These are phyloP conservation scores for Xanthia icteritia DNA, from an alignment of 2,888 invertebrate species.

Conservation along the genomic window DNA sequence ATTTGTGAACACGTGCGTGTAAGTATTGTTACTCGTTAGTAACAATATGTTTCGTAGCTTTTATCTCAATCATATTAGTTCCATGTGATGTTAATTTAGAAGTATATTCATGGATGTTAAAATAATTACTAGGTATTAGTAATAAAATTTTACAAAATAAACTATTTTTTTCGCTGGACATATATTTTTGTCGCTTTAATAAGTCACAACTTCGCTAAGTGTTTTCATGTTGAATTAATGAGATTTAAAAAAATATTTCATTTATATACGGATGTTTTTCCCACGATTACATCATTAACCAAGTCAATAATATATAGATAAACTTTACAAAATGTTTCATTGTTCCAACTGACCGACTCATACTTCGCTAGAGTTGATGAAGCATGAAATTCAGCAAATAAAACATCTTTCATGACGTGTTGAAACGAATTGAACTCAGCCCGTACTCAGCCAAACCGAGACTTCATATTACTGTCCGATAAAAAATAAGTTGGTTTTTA, in stretches of 20 bases:
- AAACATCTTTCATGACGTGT: constrained; percentile 41
- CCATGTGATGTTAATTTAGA: constrained; percentile 28
- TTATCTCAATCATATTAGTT: constrained; percentile 36
- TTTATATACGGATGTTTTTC: neutral
- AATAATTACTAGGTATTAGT: constrained; percentile 14
- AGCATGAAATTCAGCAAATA: constrained; percentile 54
- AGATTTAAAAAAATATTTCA: neutral
- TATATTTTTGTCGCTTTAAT: constrained; percentile 9
- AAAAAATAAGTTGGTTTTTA: neutral
- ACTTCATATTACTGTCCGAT: neutral
- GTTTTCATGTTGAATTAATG: neutral
- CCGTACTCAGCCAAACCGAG: neutral
- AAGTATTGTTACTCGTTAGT: neutral
- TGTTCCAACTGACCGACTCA: constrained; percentile 15
- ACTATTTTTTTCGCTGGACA: neutral
- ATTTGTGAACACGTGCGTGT: constrained; percentile 11
- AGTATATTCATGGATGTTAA: constrained; percentile 19
- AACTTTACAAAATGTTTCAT: constrained; percentile 23
- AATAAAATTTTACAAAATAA: neutral
- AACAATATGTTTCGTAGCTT: constrained; percentile 1
- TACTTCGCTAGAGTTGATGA: constrained; percentile 25
- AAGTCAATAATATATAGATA: constrained; percentile 10
- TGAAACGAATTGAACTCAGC: constrained; percentile 14
- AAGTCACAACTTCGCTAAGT: neutral
- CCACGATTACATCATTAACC: neutral